phyloP scores from a whole-genome alignment of 2,888 invertebrate species.

The Drosophila koepferae region DNA sequence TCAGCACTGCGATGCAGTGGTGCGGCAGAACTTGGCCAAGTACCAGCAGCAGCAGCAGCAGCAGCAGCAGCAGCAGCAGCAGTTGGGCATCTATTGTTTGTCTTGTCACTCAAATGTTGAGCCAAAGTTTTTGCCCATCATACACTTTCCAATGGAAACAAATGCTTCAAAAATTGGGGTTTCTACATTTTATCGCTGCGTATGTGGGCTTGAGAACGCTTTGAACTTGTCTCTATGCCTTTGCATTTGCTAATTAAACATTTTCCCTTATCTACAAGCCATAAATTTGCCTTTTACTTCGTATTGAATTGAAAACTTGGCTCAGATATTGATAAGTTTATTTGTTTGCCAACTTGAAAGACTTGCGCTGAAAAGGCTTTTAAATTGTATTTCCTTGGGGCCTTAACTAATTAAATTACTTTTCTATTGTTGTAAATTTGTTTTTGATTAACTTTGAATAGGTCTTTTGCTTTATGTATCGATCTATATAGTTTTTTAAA shows the following conservation, averaged over 20 bases:
- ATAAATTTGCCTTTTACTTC: conserved; percentile 12
- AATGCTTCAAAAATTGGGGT: conserved; percentile 44
- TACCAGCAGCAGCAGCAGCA: conserved; percentile 32
- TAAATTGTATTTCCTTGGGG: neutral
- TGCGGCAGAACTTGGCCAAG: conserved; percentile 36
- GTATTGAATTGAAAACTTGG: neutral
- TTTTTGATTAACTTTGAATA: neutral
- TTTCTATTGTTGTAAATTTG: neutral
- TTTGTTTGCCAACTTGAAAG: neutral
- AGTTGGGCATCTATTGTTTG: conserved; percentile 64
- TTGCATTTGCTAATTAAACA: conserved; percentile 32
- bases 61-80: neutral
- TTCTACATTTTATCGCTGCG: conserved; percentile 33
- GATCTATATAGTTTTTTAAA: neutral
- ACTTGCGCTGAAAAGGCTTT: neutral
- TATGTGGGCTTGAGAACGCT: conserved; percentile 32
- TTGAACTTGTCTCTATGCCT: conserved; percentile 30
- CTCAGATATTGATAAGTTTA: conserved; percentile 1
- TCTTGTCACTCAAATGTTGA: conserved; percentile 62
- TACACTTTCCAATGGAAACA: conserved; percentile 57
- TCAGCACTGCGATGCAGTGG: conserved; percentile 42
- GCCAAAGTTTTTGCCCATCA: conserved; percentile 56
- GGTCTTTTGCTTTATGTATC: neutral
- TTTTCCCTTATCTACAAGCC: neutral
- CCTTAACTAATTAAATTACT: conserved; percentile 9